A percentile compares a stretch with the other conserved stretches of the same genome.
These are phyloP conservation scores for Epinotia ramella DNA, from an alignment of 2,888 invertebrate species.

Conservation along the genomic window DNA sequence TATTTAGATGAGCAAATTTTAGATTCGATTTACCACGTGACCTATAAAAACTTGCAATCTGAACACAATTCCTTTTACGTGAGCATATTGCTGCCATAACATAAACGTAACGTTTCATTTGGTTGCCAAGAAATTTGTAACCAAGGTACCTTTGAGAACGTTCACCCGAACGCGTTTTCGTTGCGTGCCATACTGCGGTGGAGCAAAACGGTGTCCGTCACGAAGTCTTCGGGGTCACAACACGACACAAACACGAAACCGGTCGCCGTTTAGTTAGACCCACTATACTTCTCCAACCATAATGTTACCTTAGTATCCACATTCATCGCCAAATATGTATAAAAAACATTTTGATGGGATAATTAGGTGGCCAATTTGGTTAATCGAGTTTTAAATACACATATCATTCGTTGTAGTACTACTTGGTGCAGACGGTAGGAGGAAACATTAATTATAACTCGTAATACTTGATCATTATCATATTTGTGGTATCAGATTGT, in stretches of 20 bases:
- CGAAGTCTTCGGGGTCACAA: conserved; percentile 72
- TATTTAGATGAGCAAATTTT: too few species aligned
- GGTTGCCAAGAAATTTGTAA: conserved; percentile 70
- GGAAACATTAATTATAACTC: conserved; percentile 7
- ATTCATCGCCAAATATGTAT: conserved; percentile 10
- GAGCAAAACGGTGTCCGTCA: conserved; percentile 66
- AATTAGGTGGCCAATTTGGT: conserved; percentile 16
- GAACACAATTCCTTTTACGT: conserved; percentile 59
- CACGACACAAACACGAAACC: conserved; percentile 67
- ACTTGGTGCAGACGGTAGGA: background rate
- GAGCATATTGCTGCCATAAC: conserved; percentile 58
- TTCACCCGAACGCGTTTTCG: conserved; percentile 69
- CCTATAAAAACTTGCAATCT: conserved; percentile 53
- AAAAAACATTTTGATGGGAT: conserved; percentile 12
- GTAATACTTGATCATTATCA: conserved; percentile 4
- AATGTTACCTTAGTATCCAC: background rate
- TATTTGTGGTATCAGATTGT: conserved; percentile 20
- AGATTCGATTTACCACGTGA: conserved; percentile 64
- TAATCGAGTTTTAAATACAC: conserved; percentile 32
- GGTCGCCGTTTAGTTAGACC: conserved; percentile 62
- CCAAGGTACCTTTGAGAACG: conserved; percentile 61
- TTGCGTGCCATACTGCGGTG: conserved; percentile 64
- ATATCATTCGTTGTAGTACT: conserved; percentile 7
- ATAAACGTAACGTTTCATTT: conserved; percentile 63
- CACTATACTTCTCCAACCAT: conserved; percentile 18